A percentile compares a stretch with the other conserved stretches of the same genome.
phyloP scores from a whole-genome alignment of 2,888 invertebrate species.

The Lochmaea capreae region DNA sequence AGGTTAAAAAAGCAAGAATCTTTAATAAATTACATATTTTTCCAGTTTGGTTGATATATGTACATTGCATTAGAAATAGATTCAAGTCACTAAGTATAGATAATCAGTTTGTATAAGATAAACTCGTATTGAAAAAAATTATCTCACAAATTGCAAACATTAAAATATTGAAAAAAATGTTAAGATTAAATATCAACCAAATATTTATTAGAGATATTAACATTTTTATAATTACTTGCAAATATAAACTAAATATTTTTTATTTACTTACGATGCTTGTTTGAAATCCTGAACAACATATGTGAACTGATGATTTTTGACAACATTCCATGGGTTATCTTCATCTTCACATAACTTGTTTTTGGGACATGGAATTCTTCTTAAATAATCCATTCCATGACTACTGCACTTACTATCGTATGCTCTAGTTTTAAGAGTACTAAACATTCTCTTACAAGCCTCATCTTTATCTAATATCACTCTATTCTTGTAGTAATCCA shows the following conservation, averaged over 20 bases:
- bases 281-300: conserved; percentile 90
- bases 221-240: no score
- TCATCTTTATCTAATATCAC: conserved; percentile 73
- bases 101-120: no score
- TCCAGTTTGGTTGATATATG: no score
- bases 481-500: conserved; percentile 89
- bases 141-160: no score
- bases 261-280: conserved; percentile 81
- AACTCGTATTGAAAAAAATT: no score
- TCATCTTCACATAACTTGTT: conserved; percentile 87
- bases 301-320: conserved; percentile 92
- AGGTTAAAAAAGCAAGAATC: no score
- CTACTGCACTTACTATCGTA: conserved; percentile 87
- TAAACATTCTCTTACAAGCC: conserved; percentile 90
- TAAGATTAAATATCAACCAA: no score
- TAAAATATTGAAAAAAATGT: no score
- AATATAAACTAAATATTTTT: not conserved
- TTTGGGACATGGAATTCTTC: conserved; percentile 86
- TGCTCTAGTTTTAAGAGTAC: conserved; percentile 82
- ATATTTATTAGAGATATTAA: no score
- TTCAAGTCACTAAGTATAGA: no score
- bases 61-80: no score
- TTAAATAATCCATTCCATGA: conserved; percentile 81
- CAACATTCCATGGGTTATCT: conserved; percentile 85
- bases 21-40: no score